Percentiles rank a stretch among this genome's conserved stretches.
Conservation (phyloP, 1,140 invertebrate genomes). For the Brachionus koreanus region DNA sequence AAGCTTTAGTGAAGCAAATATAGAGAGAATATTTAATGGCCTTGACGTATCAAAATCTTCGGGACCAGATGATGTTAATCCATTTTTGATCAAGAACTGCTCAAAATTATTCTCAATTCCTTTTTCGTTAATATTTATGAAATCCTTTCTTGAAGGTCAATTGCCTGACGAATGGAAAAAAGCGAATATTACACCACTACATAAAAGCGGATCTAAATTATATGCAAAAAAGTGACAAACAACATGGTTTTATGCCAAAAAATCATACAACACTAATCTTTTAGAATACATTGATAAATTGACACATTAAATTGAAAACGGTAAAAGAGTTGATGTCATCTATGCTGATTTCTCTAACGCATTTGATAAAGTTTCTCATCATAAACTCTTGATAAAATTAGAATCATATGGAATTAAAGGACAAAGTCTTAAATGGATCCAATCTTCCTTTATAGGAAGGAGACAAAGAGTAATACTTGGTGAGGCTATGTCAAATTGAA, state of each 20-base stretch:
- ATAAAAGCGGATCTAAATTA: too few relatives aligned
- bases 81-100: neutral
- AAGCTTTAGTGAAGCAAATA: too few relatives aligned
- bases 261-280: neutral
- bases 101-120: neutral
- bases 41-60: too few relatives aligned
- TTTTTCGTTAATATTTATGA: neutral
- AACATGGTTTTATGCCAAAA: slow-evolving; percentile 8
- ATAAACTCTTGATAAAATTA: too few relatives aligned
- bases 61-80: neutral
- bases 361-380: slow-evolving; percentile 47
- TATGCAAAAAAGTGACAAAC: neutral
- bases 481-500: too few relatives aligned
- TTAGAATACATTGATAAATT: neutral
- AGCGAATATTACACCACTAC: too few relatives aligned
- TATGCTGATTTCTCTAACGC: neutral
- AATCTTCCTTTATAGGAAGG: too few relatives aligned
- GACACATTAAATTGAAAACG: neutral
- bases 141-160: neutral
- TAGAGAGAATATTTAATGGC: too few relatives aligned
- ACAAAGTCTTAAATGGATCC: too few relatives aligned
- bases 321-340: neutral
- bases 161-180: neutral
- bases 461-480: too few relatives aligned
- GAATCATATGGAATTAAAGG: too few relatives aligned